Conservation (phyloP, 2,113 vertebrate species). For the Microtus richardsoni region DNA sequence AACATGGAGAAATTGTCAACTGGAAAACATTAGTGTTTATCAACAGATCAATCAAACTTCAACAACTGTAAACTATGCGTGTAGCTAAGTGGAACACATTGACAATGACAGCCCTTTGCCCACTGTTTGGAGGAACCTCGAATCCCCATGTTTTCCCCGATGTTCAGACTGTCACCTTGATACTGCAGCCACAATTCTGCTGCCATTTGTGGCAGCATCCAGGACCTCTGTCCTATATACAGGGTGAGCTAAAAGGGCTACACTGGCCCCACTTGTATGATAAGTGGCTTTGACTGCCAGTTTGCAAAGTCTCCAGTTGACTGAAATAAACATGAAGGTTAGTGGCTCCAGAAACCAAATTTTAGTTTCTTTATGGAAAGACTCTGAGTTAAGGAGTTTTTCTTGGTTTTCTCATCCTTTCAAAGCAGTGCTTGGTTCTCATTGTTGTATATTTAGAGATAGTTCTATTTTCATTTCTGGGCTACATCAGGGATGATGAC, state of each 20-base stretch:
- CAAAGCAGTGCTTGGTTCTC: slow-evolving; percentile 75
- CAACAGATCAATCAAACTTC: slow-evolving; percentile 91
- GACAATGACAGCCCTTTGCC: slow-evolving; percentile 84
- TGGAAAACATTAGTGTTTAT: slow-evolving; percentile 91
- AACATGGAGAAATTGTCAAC: slow-evolving; percentile 90
- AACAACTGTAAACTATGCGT: slow-evolving; percentile 89
- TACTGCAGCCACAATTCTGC: not conserved
- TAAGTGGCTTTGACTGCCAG: slow-evolving; percentile 84
- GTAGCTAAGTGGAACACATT: slow-evolving; percentile 87
- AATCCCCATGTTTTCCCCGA: slow-evolving; percentile 36
- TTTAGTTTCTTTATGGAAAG: slow-evolving; percentile 60
- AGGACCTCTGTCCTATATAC: slow-evolving; percentile 61
- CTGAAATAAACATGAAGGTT: slow-evolving; percentile 85
- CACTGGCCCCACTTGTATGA: slow-evolving; percentile 80
- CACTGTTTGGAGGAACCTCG: slow-evolving; percentile 66
- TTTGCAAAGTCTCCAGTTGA: slow-evolving; percentile 76
- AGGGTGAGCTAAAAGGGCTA: slow-evolving; percentile 77
- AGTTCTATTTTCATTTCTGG: slow-evolving; percentile 77
- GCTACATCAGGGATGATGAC: slow-evolving; percentile 61
- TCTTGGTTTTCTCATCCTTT: slow-evolving; percentile 72
- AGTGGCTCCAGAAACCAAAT: slow-evolving; percentile 73
- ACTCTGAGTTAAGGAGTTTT: slow-evolving; percentile 74
- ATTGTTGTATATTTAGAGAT: slow-evolving; percentile 82
- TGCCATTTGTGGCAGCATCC: slow-evolving; percentile 69
- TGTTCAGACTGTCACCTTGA: slow-evolving; percentile 17